phyloP scores from a whole-genome alignment of 64 coral and sea anemone genomes.

The Actinia tenebrosa region DNA sequence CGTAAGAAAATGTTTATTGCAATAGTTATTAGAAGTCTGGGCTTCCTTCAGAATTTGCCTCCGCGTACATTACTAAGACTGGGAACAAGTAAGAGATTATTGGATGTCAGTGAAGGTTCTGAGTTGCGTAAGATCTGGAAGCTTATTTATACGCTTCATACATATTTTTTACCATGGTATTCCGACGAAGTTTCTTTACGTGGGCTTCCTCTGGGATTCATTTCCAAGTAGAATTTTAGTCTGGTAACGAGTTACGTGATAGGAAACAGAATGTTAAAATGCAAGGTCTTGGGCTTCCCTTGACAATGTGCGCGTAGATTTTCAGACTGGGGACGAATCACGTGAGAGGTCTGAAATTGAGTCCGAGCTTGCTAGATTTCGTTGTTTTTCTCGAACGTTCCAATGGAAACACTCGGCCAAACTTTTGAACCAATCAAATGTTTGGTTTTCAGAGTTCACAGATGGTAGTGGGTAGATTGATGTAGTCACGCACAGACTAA shows the following conservation, averaged over 20 bases:
- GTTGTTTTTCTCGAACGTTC: constrained; percentile 82
- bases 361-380: constrained; percentile 5
- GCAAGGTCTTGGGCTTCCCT: background rate
- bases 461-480: constrained; percentile 91
- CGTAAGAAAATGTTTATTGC: background rate
- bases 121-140: no score
- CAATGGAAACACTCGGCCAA: constrained; percentile 91
- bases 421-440: constrained; percentile 90
- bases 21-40: background rate
- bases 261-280: background rate
- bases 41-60: background rate
- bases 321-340: background rate
- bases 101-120: no score
- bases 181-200: no score
- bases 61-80: background rate
- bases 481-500: constrained; percentile 72
- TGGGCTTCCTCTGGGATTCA: no score
- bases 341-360: background rate
- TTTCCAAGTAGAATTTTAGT: no score
- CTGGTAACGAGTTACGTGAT: no score
- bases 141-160: no score
- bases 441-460: constrained; percentile 77
- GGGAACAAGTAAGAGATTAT: background rate
- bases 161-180: no score
- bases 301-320: background rate